These are phyloP conservation scores for Osmerus mordax DNA, from an alignment of 2,113 vertebrate genomes.

Conservation along the genomic window DNA sequence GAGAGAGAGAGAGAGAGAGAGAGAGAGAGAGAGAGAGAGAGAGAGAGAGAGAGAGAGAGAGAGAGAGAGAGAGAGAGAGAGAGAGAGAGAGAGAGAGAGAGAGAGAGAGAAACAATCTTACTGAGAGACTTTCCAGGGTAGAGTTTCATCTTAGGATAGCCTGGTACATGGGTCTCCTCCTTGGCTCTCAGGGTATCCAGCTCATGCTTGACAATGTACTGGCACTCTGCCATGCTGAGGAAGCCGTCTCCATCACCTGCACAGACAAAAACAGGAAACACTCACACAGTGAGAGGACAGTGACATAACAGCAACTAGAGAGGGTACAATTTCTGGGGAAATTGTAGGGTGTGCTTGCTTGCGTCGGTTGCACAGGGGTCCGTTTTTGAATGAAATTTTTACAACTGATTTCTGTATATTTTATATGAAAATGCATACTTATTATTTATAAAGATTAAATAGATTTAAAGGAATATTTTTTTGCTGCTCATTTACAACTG, in stretches of 20 bases:
- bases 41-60: neutral
- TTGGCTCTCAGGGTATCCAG: conserved; percentile 90
- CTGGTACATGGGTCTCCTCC: conserved; percentile 87
- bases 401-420: no score
- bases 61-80: no score
- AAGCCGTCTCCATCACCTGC: conserved; percentile 86
- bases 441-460: no score
- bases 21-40: neutral
- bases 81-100: neutral
- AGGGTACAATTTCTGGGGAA: no score
- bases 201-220: conserved; percentile 95
- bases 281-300: neutral
- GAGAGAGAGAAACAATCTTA: conserved; percentile 63
- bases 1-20: no score
- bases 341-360: no score
- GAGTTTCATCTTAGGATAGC: conserved; percentile 83
- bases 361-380: no score
- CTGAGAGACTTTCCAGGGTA: conserved; percentile 96
- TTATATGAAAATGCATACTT: no score
- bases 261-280: conserved; percentile 22
- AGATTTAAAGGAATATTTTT: no score
- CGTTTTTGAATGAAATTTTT: no score
- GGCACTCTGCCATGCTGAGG: conserved; percentile 90
- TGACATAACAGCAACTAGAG: neutral
- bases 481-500: no score